These are phyloP conservation scores for Nomada hirtipes DNA, from an alignment of 2,888 invertebrate species.

Conservation along the genomic window DNA sequence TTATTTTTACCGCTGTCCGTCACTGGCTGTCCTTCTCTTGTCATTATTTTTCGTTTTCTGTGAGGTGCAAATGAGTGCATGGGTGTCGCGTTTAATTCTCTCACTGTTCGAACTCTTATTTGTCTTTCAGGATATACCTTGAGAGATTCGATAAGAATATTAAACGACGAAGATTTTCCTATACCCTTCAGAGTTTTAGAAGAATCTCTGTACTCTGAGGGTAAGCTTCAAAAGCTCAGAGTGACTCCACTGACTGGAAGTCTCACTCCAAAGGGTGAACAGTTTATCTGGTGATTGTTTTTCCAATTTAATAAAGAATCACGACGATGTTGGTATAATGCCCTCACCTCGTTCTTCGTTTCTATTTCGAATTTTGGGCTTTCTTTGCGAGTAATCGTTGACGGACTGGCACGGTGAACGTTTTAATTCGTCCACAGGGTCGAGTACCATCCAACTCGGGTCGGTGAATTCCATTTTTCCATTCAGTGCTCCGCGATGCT, in stretches of 20 bases:
- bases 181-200: constrained; percentile 86
- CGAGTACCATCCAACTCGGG: constrained; percentile 85
- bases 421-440: constrained; percentile 83
- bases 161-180: constrained; percentile 86
- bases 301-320: neutral
- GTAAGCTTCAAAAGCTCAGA: constrained; percentile 85
- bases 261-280: constrained; percentile 85
- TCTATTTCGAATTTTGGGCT: neutral
- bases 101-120: neutral
- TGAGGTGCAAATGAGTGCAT: neutral
- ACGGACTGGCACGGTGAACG: constrained; percentile 6
- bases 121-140: constrained; percentile 80
- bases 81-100: neutral
- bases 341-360: neutral
- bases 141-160: constrained; percentile 84
- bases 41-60: neutral
- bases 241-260: constrained; percentile 86
- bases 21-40: neutral
- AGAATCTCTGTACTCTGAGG: constrained; percentile 86
- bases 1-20: neutral
- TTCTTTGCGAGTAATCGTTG: neutral
- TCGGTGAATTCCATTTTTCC: constrained; percentile 86
- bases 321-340: neutral
- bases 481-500: constrained; percentile 86
- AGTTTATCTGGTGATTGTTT: constrained; percentile 85